A percentile compares a stretch with the other conserved stretches of the same genome.
These are phyloP conservation scores for Aphrocallistes beatrix DNA, from an alignment of 37 sponge, comb jelly and placozoan species.

Conservation along the genomic window DNA sequence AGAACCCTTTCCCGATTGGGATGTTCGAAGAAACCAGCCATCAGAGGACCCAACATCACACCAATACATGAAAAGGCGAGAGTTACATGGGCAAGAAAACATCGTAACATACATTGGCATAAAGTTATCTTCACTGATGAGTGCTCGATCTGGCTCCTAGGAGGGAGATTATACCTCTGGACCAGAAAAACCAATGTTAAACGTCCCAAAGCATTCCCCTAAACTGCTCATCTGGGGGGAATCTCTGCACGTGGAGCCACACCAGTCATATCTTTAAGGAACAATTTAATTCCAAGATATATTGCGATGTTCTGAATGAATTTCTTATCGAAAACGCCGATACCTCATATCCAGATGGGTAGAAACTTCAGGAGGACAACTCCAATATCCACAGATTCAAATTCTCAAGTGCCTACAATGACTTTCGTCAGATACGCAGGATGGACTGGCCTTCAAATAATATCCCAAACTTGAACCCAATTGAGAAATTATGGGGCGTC, in stretches of 20 bases:
- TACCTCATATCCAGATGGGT: neutral
- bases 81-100: neutral
- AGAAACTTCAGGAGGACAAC: neutral
- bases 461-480: neutral
- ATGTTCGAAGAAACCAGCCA: neutral
- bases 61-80: neutral
- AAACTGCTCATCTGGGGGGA: neutral
- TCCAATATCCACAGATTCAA: neutral
- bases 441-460: neutral
- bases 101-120: neutral
- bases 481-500: neutral
- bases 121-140: no score
- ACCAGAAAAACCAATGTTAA: no score
- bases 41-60: neutral
- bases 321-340: neutral
- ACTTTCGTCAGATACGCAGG: neutral
- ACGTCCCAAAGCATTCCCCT: neutral
- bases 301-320: neutral
- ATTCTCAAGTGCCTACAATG: neutral
- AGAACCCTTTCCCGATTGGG: neutral
- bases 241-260: neutral
- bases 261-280: neutral
- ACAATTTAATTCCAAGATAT: neutral
- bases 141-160: no score
- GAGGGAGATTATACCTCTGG: no score